A percentile compares a stretch with the other conserved stretches of the same genome.
Conservation (phyloP, 2,113 vertebrate genomes). For the Lipophrys pholis region DNA sequence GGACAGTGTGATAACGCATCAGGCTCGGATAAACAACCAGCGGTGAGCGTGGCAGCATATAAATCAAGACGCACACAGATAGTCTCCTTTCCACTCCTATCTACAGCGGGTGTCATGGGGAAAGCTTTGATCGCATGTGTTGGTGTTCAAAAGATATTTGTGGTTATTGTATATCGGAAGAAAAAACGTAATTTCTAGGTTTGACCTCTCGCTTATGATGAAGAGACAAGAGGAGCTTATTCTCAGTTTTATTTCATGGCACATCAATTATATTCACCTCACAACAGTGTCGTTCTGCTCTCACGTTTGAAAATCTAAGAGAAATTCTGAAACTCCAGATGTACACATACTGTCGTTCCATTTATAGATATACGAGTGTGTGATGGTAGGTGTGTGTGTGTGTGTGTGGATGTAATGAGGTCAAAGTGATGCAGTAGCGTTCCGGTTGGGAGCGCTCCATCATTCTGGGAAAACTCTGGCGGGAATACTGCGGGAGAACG, state of each 20-base stretch:
- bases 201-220: too few species aligned
- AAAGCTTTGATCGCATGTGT: slow-evolving; percentile 33
- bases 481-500: slow-evolving; percentile 77
- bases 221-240: slow-evolving; percentile 4
- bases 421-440: slow-evolving; percentile 69
- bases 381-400: slow-evolving; percentile 28
- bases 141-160: slow-evolving; percentile 21
- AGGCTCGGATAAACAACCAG: slow-evolving; percentile 64
- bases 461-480: slow-evolving; percentile 76
- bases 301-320: neutral
- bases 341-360: neutral
- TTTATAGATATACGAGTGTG: slow-evolving; percentile 4
- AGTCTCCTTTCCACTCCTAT: slow-evolving; percentile 61
- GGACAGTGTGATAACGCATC: slow-evolving; percentile 62
- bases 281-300: neutral
- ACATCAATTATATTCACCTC: too few species aligned
- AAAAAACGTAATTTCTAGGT: too few species aligned
- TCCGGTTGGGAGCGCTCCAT: slow-evolving; percentile 84
- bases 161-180: neutral
- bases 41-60: slow-evolving; percentile 60
- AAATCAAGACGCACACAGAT: slow-evolving; percentile 67
- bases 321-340: neutral
- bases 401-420: slow-evolving; percentile 81
- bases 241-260: neutral
- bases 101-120: slow-evolving; percentile 55